Conservation (phyloP, 2,113 vertebrate species). For the Montifringilla adamsi region DNA sequence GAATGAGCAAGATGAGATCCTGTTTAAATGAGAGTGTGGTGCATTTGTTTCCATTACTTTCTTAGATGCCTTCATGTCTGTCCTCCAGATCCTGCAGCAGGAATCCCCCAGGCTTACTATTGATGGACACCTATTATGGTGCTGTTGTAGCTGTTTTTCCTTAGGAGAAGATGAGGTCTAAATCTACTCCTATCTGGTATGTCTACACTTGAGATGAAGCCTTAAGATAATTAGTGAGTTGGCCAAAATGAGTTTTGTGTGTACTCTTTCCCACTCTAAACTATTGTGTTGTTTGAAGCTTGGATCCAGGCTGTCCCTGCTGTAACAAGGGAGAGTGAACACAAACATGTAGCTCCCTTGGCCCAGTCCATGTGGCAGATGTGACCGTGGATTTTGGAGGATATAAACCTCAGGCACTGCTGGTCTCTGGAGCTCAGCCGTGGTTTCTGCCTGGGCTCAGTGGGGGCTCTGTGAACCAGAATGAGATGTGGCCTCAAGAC, state of each 20-base stretch:
- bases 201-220: background rate
- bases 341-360: background rate
- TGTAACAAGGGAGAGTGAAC: background rate
- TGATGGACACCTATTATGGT: background rate
- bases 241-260: background rate
- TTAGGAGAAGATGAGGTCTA: background rate
- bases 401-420: background rate
- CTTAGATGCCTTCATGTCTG: background rate
- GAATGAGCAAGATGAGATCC: background rate
- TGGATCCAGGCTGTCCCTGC: background rate
- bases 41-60: background rate
- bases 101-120: background rate
- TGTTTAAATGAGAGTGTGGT: background rate
- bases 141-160: background rate
- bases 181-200: background rate
- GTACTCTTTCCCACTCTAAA: background rate
- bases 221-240: background rate
- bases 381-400: background rate
- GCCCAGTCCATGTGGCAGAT: background rate
- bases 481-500: slow-evolving; percentile 36
- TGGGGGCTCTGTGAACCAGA: background rate
- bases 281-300: background rate
- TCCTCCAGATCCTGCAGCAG: background rate
- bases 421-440: background rate
- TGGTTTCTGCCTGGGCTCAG: background rate